Conservation (phyloP, 2,888 invertebrate genomes). For the Xestia sexstrigata region DNA sequence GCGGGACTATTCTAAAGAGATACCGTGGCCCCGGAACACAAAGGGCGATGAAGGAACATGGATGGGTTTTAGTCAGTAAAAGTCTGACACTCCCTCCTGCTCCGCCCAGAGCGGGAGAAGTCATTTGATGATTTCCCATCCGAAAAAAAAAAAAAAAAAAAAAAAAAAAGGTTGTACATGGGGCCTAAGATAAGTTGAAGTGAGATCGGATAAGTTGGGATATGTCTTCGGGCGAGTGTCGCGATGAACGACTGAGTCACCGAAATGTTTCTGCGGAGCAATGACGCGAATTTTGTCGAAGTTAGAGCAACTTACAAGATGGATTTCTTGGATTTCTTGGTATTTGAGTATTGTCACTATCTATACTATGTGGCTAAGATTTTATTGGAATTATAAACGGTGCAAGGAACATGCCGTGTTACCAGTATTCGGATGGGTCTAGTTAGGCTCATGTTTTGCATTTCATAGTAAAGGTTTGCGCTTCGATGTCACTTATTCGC, state of each 20-base stretch:
- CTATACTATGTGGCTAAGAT: neutral
- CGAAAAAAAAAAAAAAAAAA: too few relatives aligned
- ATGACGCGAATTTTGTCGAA: constrained; percentile 23
- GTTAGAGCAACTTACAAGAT: constrained; percentile 17
- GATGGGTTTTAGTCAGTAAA: too few relatives aligned
- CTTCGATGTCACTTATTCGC: neutral
- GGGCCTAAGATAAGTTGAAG: constrained; percentile 31
- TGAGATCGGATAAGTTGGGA: constrained; percentile 39
- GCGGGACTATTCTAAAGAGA: too few relatives aligned
- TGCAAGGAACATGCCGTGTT: neutral
- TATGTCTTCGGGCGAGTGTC: constrained; percentile 26
- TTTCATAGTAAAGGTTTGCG: neutral
- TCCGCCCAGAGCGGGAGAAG: too few relatives aligned
- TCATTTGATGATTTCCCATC: too few relatives aligned
- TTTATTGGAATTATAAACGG: neutral
- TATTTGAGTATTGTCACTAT: constrained; percentile 6
- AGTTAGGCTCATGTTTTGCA: neutral
- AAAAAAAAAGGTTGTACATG: too few relatives aligned
- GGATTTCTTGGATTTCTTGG: constrained; percentile 20
- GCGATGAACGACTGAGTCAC: constrained; percentile 19
- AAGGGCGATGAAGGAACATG: too few relatives aligned
- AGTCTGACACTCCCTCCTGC: too few relatives aligned
- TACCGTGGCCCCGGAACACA: too few relatives aligned
- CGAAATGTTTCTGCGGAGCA: constrained; percentile 28
- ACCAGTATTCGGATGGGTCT: neutral